These are phyloP conservation scores for Microdon myrmicae DNA, from an alignment of 2,888 invertebrate species.

Conservation along the genomic window DNA sequence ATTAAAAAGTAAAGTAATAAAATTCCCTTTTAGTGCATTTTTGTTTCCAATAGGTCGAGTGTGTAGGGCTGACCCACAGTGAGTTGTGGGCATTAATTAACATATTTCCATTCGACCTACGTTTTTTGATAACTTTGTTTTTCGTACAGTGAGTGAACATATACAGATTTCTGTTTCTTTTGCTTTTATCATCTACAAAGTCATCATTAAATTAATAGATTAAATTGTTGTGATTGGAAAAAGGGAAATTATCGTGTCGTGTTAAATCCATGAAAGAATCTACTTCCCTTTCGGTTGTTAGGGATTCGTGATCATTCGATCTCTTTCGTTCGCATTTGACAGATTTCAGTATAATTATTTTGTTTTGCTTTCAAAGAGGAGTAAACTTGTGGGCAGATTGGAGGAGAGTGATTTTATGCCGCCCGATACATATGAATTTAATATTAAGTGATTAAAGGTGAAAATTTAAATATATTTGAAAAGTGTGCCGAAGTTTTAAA, in stretches of 20 bases:
- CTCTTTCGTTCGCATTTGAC: conserved; percentile 37
- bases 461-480: conserved; percentile 3
- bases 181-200: not conserved
- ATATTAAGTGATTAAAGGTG: not conserved
- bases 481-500: no score
- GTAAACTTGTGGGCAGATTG: conserved; percentile 23
- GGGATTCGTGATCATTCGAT: conserved; percentile 10
- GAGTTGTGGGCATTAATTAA: conserved; percentile 4
- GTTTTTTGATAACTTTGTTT: not conserved
- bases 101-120: no score
- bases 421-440: conserved; percentile 5
- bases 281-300: conserved; percentile 25
- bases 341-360: conserved; percentile 45
- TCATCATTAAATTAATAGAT: not conserved
- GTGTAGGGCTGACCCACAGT: conserved; percentile 8
- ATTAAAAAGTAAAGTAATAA: conserved; percentile 14
- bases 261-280: conserved; percentile 30
- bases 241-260: conserved; percentile 46
- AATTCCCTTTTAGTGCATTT: conserved; percentile 32
- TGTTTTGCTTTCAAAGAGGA: conserved; percentile 46
- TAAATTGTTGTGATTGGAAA: conserved; percentile 13
- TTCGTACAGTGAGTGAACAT: not conserved
- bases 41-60: conserved; percentile 21
- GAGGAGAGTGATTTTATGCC: conserved; percentile 16
- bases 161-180: not conserved